phyloP scores from a whole-genome alignment of 2,888 invertebrate species.

The Cyclophora punctaria region DNA sequence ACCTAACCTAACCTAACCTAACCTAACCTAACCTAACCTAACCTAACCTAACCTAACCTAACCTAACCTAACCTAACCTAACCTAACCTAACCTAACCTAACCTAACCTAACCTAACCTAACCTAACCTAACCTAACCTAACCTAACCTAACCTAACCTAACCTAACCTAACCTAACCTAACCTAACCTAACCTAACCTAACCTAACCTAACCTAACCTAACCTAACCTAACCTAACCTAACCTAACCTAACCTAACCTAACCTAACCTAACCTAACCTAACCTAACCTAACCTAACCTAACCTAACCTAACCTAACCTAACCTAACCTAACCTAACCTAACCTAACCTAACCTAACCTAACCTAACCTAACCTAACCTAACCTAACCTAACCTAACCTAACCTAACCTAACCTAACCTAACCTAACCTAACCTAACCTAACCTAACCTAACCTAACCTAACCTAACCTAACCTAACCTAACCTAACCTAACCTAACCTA shows the following conservation, averaged over 20 bases:
- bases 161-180: constrained; percentile 2
- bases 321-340: constrained; percentile 2
- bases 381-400: constrained; percentile 2
- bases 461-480: constrained; percentile 2
- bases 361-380: constrained; percentile 2
- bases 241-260: constrained; percentile 2
- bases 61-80: constrained; percentile 2
- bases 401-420: constrained; percentile 2
- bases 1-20: constrained; percentile 2
- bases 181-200: constrained; percentile 2
- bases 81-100: constrained; percentile 2
- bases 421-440: constrained; percentile 2
- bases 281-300: constrained; percentile 2
- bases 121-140: constrained; percentile 2
- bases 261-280: constrained; percentile 2
- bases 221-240: constrained; percentile 2
- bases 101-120: constrained; percentile 2
- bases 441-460: constrained; percentile 3
- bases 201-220: constrained; percentile 2
- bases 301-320: constrained; percentile 2
- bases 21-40: constrained; percentile 2
- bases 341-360: constrained; percentile 2
- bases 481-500: constrained; percentile 2
- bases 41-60: constrained; percentile 2
- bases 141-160: constrained; percentile 2